Base-by-base conservation (phyloP, 2,113 vertebrate genomes). In the Syngnathoides biaculeatus region DNA sequence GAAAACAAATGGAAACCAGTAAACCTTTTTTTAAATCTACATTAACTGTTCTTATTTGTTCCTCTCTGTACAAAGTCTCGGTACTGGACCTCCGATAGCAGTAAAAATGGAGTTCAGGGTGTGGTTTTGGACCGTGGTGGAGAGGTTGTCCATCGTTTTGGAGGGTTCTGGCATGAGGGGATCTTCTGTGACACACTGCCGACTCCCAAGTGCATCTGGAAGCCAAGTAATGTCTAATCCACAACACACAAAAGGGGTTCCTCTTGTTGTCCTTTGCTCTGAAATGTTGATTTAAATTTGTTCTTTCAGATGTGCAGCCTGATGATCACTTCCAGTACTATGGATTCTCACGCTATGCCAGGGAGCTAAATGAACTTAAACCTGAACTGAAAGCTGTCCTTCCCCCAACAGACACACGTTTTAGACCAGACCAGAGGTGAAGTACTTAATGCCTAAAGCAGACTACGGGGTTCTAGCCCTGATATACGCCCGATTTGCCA, bases 391-490 rank as follows among this genome's bases (percentile, higher is more conserved):
- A 86, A 10, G 62, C 81, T 0, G 77, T 93, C 0, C 91, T 98
- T 40, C 95, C 95, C 0, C 91, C 93, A 24, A 95, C 95, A 0
- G 95, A 97, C 89, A 93, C 94, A 0, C 92, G 95, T 8, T 93
- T 92, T 62, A 91, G 95, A 65, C 95, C 95, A 0, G 95, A 98
- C 90, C 95, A 98, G 89, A 92, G 95, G 95, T 98, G 77, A 14
- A 19, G 0, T 22, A 35, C 7, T 0, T 0, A 14, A 12, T 48
- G 15, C 2, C 45, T 17, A 14, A 13, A 45, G 43, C 43, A 35
- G 30, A 35, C 30, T 35, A 35, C 30, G 6, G 30, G 30, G 6
- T 35, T 35, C 6, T 35, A 35, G 30, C 30, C 30, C 30, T 35
- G 30, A 35, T 35, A 35, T 35, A 5, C 6, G 3, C 30, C 30